Percentiles rank a stretch among this genome's conserved stretches.
Conservation (phyloP, 2,888 invertebrate genomes). For the Habroteleia sp. region DNA sequence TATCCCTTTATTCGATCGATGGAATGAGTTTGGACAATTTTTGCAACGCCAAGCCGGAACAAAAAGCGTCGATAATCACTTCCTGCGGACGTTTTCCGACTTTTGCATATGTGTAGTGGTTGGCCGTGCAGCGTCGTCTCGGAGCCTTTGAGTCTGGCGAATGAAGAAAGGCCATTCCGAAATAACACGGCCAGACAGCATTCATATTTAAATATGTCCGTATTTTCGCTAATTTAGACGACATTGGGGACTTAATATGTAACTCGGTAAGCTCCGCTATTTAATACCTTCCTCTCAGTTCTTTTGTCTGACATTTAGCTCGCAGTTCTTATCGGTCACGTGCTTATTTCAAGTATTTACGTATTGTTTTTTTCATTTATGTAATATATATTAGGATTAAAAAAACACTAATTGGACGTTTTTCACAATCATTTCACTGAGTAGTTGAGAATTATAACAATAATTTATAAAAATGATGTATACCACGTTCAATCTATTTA, state of each 20-base stretch:
- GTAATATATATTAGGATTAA: no score
- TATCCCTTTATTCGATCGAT: slow-evolving; percentile 17
- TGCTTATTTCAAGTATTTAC: no score
- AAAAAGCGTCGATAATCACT: slow-evolving; percentile 51
- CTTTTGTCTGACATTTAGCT: slow-evolving; percentile 34
- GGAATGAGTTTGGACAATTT: slow-evolving; percentile 16
- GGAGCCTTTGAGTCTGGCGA: slow-evolving; percentile 14
- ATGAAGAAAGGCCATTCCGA: slow-evolving; percentile 17
- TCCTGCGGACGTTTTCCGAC: slow-evolving; percentile 33
- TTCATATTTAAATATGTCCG: slow-evolving; percentile 56
- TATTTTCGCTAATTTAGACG: slow-evolving; percentile 55
- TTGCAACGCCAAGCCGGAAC: slow-evolving; percentile 25
- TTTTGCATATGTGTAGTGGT: slow-evolving; percentile 28
- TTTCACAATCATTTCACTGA: no score
- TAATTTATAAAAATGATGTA: no score
- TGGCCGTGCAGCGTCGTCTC: slow-evolving; percentile 3
- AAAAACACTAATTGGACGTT: no score
- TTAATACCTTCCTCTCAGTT: slow-evolving; percentile 27
- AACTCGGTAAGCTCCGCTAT: slow-evolving; percentile 14
- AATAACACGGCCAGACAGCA: slow-evolving; percentile 23
- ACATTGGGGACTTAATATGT: slow-evolving; percentile 42
- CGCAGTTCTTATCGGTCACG: slow-evolving; percentile 18
- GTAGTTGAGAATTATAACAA: no score
- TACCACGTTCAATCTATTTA: no score
- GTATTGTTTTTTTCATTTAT: no score